These are phyloP conservation scores for Hyalella azteca DNA, from an alignment of 2,888 invertebrate species.

Conservation along the genomic window DNA sequence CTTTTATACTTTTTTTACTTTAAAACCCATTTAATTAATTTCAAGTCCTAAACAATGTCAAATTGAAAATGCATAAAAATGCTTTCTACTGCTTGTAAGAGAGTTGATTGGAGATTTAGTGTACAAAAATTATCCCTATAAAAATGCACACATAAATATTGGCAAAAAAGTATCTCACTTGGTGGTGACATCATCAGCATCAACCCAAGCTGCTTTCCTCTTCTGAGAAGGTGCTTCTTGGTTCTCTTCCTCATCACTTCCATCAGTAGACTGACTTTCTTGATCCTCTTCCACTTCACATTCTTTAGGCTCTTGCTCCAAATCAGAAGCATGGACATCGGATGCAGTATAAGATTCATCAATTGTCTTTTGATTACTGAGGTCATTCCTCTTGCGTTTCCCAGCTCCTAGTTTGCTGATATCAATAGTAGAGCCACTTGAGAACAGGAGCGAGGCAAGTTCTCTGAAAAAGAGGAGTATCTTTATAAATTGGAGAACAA, in stretches of 20 bases:
- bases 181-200: slow-evolving; percentile 47
- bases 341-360: not conserved
- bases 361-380: not conserved
- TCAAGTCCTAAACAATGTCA: no score
- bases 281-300: not conserved
- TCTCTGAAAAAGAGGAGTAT: slow-evolving; percentile 31
- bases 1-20: no score
- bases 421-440: not conserved
- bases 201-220: slow-evolving; percentile 43
- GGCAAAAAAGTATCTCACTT: no score
- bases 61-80: no score
- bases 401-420: not conserved
- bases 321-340: slow-evolving; percentile 15
- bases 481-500: no score
- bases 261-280: not conserved
- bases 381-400: not conserved
- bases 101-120: no score
- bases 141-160: no score
- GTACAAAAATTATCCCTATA: no score
- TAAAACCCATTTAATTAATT: no score
- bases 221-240: not conserved
- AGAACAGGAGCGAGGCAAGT: slow-evolving; percentile 26
- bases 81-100: no score
- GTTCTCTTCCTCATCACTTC: not conserved
- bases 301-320: not conserved